A percentile compares a stretch with the other conserved stretches of the same genome.
Conservation (phyloP, 1,140 invertebrate genomes). For the Heterodera schachtii region DNA sequence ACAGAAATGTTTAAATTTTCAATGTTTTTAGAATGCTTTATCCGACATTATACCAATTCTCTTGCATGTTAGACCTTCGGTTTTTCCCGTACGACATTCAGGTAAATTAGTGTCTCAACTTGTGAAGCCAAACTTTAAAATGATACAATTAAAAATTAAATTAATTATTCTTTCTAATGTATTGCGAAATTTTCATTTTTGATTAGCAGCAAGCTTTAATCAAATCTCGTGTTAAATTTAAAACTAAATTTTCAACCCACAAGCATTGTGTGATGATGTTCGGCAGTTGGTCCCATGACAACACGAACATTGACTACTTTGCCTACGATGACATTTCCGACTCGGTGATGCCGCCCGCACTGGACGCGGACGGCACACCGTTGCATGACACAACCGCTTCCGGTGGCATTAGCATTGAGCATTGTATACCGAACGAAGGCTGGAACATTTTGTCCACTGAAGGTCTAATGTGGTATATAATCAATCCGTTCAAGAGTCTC, state of each 20-base stretch:
- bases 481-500: too few relatives aligned
- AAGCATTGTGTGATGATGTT: slow-evolving; percentile 55
- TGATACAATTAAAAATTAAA: too few relatives aligned
- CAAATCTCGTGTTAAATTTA: too few relatives aligned
- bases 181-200: too few relatives aligned
- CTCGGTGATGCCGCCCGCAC: background rate
- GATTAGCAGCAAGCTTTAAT: too few relatives aligned
- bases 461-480: slow-evolving; percentile 24
- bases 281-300: slow-evolving; percentile 69
- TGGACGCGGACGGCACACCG: background rate
- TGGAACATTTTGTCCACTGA: slow-evolving; percentile 49
- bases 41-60: slow-evolving; percentile 60
- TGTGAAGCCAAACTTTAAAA: too few relatives aligned
- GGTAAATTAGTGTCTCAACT: slow-evolving; percentile 24
- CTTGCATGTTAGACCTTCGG: slow-evolving; percentile 55
- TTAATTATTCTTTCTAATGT: too few relatives aligned
- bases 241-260: too few relatives aligned
- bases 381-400: slow-evolving; percentile 37
- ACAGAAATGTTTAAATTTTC: background rate
- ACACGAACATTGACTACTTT: slow-evolving; percentile 58
- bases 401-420: slow-evolving; percentile 43
- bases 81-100: slow-evolving; percentile 57
- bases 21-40: slow-evolving; percentile 42
- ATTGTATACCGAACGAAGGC: slow-evolving; percentile 57
- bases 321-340: slow-evolving; percentile 7